Percentiles rank a stretch among this genome's conserved stretches.
Evolutionary conservation across 2,888 invertebrate genomes (phyloP).

Genomic region (Acrobasis suavella): DNA sequence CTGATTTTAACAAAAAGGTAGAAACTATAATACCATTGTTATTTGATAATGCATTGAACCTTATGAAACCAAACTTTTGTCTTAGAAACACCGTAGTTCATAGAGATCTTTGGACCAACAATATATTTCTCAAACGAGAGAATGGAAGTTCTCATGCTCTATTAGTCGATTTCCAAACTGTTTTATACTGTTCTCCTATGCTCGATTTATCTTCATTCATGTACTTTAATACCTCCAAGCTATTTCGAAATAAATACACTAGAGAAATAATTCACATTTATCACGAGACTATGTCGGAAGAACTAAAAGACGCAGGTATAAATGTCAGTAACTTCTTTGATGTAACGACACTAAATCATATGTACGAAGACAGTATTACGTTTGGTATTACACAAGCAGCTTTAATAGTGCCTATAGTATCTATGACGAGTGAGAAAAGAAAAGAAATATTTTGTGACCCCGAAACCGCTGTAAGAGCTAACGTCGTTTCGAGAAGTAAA

Average conservation of each 20-base stretch:
- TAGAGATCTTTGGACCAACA: slow-evolving; percentile 85
- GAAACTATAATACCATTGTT: slow-evolving; percentile 47
- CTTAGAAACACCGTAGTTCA: slow-evolving; percentile 81
- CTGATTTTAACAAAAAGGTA: slow-evolving; percentile 45
- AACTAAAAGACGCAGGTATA: slow-evolving; percentile 57
- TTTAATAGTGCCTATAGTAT: slow-evolving; percentile 58
- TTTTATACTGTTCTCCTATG: slow-evolving; percentile 85
- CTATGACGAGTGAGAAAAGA: slow-evolving; percentile 49
- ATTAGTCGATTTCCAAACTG: slow-evolving; percentile 87
- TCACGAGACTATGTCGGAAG: slow-evolving; percentile 67
- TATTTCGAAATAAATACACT: slow-evolving; percentile 68
- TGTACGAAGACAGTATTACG: slow-evolving; percentile 56
- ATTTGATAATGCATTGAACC: slow-evolving; percentile 48
- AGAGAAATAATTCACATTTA: slow-evolving; percentile 78
- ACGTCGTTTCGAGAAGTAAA: slow-evolving; percentile 55
- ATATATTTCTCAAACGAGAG: slow-evolving; percentile 76
- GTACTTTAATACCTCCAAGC: slow-evolving; percentile 76
- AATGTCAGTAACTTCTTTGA: slow-evolving; percentile 46
- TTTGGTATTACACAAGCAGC: slow-evolving; percentile 68
- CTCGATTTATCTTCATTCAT: slow-evolving; percentile 83
- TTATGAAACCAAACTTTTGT: slow-evolving; percentile 63
- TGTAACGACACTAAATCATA: slow-evolving; percentile 42
- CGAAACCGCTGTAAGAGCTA: slow-evolving; percentile 43
- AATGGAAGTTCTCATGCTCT: slow-evolving; percentile 68
- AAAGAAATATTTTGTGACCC: slow-evolving; percentile 55